These are phyloP conservation scores for Phengaris alcon DNA, from an alignment of 2,888 invertebrate species.

Conservation along the genomic window DNA sequence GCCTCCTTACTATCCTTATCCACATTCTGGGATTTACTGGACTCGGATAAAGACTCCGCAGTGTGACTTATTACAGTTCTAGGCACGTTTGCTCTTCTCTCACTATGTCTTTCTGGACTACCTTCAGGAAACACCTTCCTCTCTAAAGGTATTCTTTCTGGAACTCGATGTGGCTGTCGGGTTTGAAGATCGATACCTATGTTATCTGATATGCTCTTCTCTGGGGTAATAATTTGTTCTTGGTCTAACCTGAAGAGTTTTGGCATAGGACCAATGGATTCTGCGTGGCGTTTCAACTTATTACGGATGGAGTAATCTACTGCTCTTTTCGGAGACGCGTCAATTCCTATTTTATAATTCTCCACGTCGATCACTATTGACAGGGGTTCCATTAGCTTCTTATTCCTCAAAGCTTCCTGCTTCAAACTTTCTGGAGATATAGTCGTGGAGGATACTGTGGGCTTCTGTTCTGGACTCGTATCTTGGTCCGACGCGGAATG, in stretches of 20 bases:
- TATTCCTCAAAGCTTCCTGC: constrained; percentile 58
- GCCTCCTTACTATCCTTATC: constrained; percentile 48
- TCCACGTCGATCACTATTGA: constrained; percentile 74
- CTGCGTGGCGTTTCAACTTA: constrained; percentile 62
- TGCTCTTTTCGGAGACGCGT: constrained; percentile 71
- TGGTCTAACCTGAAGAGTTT: constrained; percentile 56
- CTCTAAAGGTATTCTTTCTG: neutral
- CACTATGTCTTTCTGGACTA: constrained; percentile 33
- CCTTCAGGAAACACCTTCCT: neutral
- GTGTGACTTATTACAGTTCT: constrained; percentile 71
- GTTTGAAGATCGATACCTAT: constrained; percentile 26
- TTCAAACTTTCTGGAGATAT: constrained; percentile 67
- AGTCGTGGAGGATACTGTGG: constrained; percentile 77
- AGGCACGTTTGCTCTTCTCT: constrained; percentile 41
- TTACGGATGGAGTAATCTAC: constrained; percentile 70
- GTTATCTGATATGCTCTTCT: constrained; percentile 31
- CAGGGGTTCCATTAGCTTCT: constrained; percentile 68
- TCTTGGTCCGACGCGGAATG: constrained; percentile 78
- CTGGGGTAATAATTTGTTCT: constrained; percentile 42
- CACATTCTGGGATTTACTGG: constrained; percentile 37
- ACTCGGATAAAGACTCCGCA: constrained; percentile 62
- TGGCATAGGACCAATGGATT: constrained; percentile 56
- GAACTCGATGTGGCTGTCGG: neutral
- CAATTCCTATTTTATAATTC: constrained; percentile 72
- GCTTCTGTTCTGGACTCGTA: constrained; percentile 73